Evolutionary conservation across 2,113 vertebrate genomes (phyloP).

Genomic region (Pheucticus melanocephalus): DNA sequence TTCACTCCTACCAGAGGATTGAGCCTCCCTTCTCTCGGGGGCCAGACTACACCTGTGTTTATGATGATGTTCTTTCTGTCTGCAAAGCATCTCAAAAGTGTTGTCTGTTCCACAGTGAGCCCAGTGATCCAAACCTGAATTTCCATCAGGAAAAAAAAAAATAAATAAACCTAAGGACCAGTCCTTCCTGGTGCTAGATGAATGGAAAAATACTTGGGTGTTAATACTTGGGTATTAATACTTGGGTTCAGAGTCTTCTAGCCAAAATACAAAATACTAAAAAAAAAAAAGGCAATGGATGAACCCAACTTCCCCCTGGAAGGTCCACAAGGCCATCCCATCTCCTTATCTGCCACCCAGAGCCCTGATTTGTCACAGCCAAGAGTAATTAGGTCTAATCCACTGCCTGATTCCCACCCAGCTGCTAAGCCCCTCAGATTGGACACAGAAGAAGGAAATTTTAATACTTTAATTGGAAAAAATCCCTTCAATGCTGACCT

Average conservation of each 20-base stretch:
- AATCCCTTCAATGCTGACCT: background rate
- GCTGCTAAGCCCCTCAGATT: rapidly evolving
- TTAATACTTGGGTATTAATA: background rate
- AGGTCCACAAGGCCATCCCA: background rate
- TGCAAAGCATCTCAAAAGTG: background rate
- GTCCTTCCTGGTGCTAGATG: background rate
- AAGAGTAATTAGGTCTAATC: background rate
- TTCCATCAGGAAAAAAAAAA: background rate
- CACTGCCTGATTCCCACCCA: background rate
- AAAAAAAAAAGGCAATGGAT: background rate
- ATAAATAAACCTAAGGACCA: background rate
- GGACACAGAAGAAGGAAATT: background rate
- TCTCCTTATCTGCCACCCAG: background rate
- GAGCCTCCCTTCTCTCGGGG: background rate
- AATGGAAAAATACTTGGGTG: background rate
- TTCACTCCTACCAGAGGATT: background rate
- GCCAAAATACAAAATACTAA: background rate
- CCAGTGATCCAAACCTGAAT: background rate
- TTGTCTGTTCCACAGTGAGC: background rate
- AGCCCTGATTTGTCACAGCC: background rate
- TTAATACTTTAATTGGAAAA: background rate
- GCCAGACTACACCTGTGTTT: background rate
- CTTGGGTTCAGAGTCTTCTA: background rate
- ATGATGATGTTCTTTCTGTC: background rate
- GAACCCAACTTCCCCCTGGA: background rate